These are phyloP conservation scores for Ameiurus melas DNA, from an alignment of 2,113 vertebrate genomes.

Conservation along the genomic window DNA sequence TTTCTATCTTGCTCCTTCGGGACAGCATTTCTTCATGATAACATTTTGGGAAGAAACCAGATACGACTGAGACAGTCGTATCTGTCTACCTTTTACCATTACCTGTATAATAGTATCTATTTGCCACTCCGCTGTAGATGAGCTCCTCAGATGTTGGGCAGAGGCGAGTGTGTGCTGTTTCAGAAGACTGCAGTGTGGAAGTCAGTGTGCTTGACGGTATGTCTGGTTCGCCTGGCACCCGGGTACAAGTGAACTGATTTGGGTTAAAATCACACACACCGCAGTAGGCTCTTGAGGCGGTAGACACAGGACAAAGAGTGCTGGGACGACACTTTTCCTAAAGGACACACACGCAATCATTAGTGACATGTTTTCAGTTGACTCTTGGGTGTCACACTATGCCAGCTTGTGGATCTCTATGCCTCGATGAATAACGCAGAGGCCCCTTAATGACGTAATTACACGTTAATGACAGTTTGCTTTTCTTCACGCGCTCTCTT, in stretches of 20 bases:
- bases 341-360: constrained; percentile 34
- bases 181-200: constrained; percentile 31
- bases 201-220: background rate
- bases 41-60: background rate
- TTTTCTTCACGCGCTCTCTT: constrained; percentile 47
- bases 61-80: background rate
- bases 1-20: background rate
- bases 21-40: background rate
- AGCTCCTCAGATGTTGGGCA: constrained; percentile 78
- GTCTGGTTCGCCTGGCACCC: constrained; percentile 54
- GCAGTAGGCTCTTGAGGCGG: constrained; percentile 74
- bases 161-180: constrained; percentile 25
- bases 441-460: constrained; percentile 71
- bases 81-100: constrained; percentile 36
- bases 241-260: constrained; percentile 70
- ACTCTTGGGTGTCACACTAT: constrained; percentile 39
- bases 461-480: constrained; percentile 72
- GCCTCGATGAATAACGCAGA: constrained; percentile 53
- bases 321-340: constrained; percentile 73
- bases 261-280: constrained; percentile 83
- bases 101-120: constrained; percentile 80
- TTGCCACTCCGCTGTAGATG: constrained; percentile 71
- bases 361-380: constrained; percentile 46
- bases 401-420: constrained; percentile 36
- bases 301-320: constrained; percentile 74